These are phyloP conservation scores for Cassiopea andromeda DNA, from an alignment of 30 jellyfish, hydroid and myxozoan genomes.

Conservation along the genomic window DNA sequence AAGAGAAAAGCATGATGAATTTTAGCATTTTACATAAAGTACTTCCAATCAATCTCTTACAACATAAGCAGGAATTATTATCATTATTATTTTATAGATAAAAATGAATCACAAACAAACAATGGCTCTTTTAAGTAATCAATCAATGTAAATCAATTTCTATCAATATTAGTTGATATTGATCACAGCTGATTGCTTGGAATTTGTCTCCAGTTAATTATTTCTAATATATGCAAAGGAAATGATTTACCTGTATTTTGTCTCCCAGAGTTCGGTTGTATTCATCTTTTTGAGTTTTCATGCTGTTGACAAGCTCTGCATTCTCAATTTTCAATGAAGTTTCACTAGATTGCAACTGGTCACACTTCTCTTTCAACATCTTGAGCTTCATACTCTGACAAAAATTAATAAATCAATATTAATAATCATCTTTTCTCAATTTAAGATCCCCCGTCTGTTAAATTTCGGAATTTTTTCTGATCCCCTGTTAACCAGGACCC, in stretches of 20 bases:
- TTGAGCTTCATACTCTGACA: not conserved
- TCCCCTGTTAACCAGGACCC: not conserved
- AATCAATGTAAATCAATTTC: not conserved
- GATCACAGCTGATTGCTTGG: not conserved
- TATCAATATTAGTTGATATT: not conserved
- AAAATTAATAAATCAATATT: not conserved
- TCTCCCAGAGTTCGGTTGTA: not conserved
- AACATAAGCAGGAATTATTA: not conserved
- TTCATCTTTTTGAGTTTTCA: not conserved
- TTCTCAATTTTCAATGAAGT: constrained; percentile 8
- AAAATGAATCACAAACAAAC: not conserved
- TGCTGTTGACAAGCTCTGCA: constrained; percentile 15
- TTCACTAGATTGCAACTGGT: constrained; percentile 1
- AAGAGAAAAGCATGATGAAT: not conserved
- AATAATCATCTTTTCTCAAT: not conserved
- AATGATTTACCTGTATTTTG: constrained; percentile 1
- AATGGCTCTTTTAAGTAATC: not conserved
- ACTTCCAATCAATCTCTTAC: not conserved
- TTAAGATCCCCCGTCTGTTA: too few species aligned
- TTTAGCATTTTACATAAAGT: not conserved
- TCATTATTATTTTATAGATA: not conserved
- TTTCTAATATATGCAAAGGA: not conserved
- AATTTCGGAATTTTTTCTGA: too few species aligned
- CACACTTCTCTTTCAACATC: not conserved
- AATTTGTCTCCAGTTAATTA: not conserved